These are phyloP conservation scores for Adrianichthys oophorus DNA, from an alignment of 2,797 vertebrate species.

Conservation along the genomic window DNA sequence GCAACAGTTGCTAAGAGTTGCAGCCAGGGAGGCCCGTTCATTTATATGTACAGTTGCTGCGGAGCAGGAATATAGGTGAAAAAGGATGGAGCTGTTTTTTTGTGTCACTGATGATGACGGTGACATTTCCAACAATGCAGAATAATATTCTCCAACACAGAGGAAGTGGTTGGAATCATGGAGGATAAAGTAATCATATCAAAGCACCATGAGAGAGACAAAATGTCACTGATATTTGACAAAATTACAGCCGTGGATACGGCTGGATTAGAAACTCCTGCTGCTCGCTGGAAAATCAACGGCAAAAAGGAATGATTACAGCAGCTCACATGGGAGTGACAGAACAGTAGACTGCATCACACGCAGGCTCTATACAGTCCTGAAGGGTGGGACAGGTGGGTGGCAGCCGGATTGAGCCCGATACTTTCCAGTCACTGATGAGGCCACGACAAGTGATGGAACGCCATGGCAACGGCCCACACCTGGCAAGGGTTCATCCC, in stretches of 20 bases:
- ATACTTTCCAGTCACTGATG: conserved; percentile 76
- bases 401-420: conserved; percentile 36
- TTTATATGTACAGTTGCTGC: conserved; percentile 52
- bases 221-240: conserved; percentile 35
- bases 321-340: conserved; percentile 19
- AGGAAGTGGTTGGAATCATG: conserved; percentile 31
- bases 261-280: background rate
- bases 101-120: conserved; percentile 52
- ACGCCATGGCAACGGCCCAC: conserved; percentile 95
- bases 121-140: conserved; percentile 51
- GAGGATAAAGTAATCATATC: conserved; percentile 40
- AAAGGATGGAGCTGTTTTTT: conserved; percentile 43
- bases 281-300: conserved; percentile 23
- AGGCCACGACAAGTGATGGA: conserved; percentile 86
- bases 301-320: conserved; percentile 25
- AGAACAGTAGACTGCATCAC: conserved; percentile 51
- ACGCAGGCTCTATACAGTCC: conserved; percentile 57
- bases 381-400: conserved; percentile 19
- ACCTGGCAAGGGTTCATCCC: conserved; percentile 92
- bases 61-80: conserved; percentile 53
- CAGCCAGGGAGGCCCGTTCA: conserved; percentile 46
- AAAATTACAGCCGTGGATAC: conserved; percentile 15
- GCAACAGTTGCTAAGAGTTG: conserved; percentile 81
- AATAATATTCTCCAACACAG: conserved; percentile 43
- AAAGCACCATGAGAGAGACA: conserved; percentile 24